Evolutionary conservation across 1,140 invertebrate genomes (phyloP), one percentile per base, ranked within the genome.

Genomic region (Cheumatopsyche charites): DNA sequence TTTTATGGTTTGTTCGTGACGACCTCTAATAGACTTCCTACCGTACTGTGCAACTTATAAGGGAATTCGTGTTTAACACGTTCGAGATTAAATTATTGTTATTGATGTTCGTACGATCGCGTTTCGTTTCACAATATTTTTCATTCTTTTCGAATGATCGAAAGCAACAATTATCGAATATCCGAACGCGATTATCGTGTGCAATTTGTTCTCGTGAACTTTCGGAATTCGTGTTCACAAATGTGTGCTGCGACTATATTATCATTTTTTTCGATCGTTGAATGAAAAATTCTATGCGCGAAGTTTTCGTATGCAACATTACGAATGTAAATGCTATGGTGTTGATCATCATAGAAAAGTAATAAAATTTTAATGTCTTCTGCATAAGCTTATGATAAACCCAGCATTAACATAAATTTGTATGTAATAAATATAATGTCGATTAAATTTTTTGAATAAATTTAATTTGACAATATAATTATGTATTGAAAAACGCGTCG

Each of bases 1-100:
- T 58, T 58, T 58, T 58, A 58, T 58, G 55, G 55, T 58, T 58
- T 58, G 55, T 58, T 58, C 55, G 55, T 58, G 55, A 58, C 55
- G 55, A 58, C 55, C 55, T 58, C 55, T 58, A 58, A 58, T 58
- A 58, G 55, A 58, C 55, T 58, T 58, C 55, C 55, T 58, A 58
- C 55, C 21, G 55, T 21, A 58, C 55, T 58, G 29, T 36, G 55
- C 55, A 58, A 58, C 47, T 15, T 58, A 58, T 26, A 26, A 36
- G 55, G 55, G 21, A 25, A 58, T 58, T 58, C 55, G 55, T 58
- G 55, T 58, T 58, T 58, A 58, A 58, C 55, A 58, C 55, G 55
- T 58, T 58, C 17, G 55, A 58, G 55, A 58, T 58, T 58, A 58
- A 58, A 58, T 58, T 58, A 58, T 58, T 58, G 55, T 58, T 58